A percentile compares a stretch with the other conserved stretches of the same genome.
phyloP scores from a whole-genome alignment of 2,797 vertebrate genomes.

The Rhodeus uyekii region DNA sequence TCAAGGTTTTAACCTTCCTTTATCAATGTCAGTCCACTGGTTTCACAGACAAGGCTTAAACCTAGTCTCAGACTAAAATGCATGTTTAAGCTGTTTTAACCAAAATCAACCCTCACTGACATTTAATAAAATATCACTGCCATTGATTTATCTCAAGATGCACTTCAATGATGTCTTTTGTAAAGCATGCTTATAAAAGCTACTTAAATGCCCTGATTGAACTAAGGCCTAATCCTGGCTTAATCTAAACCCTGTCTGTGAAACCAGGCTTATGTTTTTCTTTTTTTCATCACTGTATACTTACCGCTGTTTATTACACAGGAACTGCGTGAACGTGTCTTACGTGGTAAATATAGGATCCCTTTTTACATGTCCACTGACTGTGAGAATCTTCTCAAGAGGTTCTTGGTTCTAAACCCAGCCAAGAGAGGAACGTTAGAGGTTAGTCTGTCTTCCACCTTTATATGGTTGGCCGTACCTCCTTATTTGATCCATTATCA shows the following conservation, averaged over 20 bases:
- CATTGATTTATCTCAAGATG: too few relatives aligned
- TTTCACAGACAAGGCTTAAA: too few relatives aligned
- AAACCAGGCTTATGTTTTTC: too few relatives aligned
- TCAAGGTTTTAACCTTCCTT: slow-evolving; percentile 81
- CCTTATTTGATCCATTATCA: not conserved
- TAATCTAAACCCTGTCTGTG: too few relatives aligned
- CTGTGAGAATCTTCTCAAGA: slow-evolving; percentile 99
- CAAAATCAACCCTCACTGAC: too few relatives aligned
- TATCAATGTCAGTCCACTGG: not conserved
- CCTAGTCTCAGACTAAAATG: too few relatives aligned
- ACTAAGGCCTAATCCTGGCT: too few relatives aligned
- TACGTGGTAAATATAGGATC: slow-evolving; percentile 97
- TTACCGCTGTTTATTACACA: slow-evolving; percentile 60
- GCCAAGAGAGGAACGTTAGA: slow-evolving; percentile 96
- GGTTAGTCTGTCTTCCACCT: slow-evolving; percentile 74
- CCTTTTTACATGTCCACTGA: slow-evolving; percentile 99
- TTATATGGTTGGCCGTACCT: slow-evolving; percentile 13
- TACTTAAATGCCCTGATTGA: too few relatives aligned
- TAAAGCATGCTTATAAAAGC: too few relatives aligned
- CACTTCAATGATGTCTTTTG: too few relatives aligned
- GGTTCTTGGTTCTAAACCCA: slow-evolving; percentile 98
- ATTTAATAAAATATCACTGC: too few relatives aligned
- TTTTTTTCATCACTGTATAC: slow-evolving; percentile 7
- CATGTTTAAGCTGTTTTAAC: too few relatives aligned
- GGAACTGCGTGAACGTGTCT: slow-evolving; percentile 96